phyloP scores from a whole-genome alignment of 1,140 invertebrate genomes.

The Bombus impatiens region DNA sequence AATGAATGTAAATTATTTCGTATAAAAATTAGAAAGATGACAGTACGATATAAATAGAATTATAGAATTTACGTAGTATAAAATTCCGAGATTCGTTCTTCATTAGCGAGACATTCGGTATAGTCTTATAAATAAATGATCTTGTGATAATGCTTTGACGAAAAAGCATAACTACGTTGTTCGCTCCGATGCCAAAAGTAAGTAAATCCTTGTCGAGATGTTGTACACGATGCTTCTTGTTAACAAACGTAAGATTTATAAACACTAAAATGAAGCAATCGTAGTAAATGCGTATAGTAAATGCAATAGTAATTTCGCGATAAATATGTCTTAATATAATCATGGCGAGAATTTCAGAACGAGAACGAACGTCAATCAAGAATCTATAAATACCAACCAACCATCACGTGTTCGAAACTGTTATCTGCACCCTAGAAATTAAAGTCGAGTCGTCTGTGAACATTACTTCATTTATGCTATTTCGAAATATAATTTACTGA shows the following conservation, averaged over 20 bases:
- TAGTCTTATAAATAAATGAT: background rate
- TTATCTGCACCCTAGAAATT: background rate
- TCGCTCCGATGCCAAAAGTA: conserved; percentile 8
- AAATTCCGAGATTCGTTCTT: background rate
- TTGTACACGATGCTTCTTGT: conserved; percentile 9
- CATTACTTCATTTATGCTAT: background rate
- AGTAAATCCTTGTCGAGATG: background rate
- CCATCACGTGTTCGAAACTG: conserved; percentile 12
- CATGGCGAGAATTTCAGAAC: background rate
- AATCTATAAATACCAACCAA: conserved; percentile 21
- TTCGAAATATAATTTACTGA: background rate
- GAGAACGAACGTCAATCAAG: conserved; percentile 30
- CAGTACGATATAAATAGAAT: background rate
- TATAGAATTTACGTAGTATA: too few species aligned
- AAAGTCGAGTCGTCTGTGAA: background rate
- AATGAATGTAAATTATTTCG: background rate
- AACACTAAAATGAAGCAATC: conserved; percentile 7
- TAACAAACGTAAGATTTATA: background rate
- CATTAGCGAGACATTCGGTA: background rate
- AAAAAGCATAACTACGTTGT: background rate
- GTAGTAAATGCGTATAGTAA: background rate
- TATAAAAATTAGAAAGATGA: background rate
- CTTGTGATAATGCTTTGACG: background rate
- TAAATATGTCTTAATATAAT: conserved; percentile 5
- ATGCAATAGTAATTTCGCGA: conserved; percentile 5